These are phyloP conservation scores for Hystrix brachyura DNA, from an alignment of 2,113 vertebrate genomes.

Conservation along the genomic window DNA sequence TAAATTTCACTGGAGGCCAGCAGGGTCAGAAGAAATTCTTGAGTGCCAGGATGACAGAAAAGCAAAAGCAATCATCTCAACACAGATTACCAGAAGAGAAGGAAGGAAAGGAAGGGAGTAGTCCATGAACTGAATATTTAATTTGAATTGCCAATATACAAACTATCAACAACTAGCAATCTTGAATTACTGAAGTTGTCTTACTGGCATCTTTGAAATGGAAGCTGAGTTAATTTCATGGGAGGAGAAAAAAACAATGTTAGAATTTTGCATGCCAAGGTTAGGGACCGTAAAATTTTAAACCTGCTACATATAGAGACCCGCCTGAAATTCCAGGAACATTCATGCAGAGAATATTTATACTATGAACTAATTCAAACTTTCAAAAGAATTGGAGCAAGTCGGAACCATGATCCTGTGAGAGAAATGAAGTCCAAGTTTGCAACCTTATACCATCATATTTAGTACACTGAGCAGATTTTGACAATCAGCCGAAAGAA, in stretches of 20 bases:
- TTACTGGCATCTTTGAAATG: conserved; percentile 22
- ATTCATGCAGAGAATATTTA: conserved; percentile 41
- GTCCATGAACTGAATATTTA: neutral
- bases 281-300: conserved; percentile 34
- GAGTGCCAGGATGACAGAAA: neutral
- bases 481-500: neutral
- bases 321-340: conserved; percentile 28
- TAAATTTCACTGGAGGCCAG: neutral
- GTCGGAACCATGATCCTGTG: neutral
- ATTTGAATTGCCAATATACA: neutral
- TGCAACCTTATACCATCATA: neutral
- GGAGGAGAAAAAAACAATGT: conserved; percentile 20
- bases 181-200: neutral
- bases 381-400: conserved; percentile 17
- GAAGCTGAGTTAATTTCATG: neutral
- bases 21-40: neutral
- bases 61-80: neutral
- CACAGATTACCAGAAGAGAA: neutral
- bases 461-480: neutral
- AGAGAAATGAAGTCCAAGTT: conserved; percentile 24
- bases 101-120: neutral
- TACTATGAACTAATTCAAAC: conserved; percentile 48
- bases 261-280: neutral
- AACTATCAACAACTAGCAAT: neutral
- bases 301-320: neutral